A percentile compares a stretch with the other conserved stretches of the same genome.
These are phyloP conservation scores for Haemorhous mexicanus DNA, from an alignment of 2,113 vertebrate genomes.

Conservation along the genomic window DNA sequence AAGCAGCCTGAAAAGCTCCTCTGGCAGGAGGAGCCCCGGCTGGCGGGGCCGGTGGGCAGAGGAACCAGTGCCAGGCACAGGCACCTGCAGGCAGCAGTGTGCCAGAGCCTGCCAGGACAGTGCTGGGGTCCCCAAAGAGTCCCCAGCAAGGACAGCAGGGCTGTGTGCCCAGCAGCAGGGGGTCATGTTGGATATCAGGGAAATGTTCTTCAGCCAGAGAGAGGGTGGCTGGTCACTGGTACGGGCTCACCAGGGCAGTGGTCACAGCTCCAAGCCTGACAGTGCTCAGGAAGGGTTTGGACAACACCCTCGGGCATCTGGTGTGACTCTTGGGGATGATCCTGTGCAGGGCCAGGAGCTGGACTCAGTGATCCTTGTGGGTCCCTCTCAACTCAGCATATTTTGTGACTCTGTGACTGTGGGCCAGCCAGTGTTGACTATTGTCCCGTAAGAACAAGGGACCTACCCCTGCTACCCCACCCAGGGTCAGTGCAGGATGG, in stretches of 20 bases:
- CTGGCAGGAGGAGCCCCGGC: background rate
- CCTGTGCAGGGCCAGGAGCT: background rate
- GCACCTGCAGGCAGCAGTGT: accelerated
- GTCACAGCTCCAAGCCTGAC: background rate
- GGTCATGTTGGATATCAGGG: background rate
- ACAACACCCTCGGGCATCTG: accelerated
- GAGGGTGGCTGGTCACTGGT: background rate
- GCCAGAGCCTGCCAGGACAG: background rate
- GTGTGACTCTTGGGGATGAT: background rate
- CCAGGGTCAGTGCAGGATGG: background rate
- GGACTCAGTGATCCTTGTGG: background rate
- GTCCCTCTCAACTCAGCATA: background rate
- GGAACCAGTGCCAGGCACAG: accelerated
- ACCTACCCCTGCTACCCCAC: background rate
- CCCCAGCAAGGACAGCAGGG: background rate
- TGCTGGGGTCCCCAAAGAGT: background rate
- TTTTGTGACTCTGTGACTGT: background rate
- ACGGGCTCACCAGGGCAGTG: background rate
- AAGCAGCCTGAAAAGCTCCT: background rate
- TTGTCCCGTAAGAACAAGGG: background rate
- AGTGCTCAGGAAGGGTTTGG: background rate
- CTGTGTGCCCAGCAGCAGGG: background rate
- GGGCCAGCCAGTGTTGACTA: background rate
- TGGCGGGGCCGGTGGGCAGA: accelerated
- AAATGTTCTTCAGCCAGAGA: background rate